Base-by-base conservation (phyloP, 1,140 invertebrate species). In the Grapholita molesta region DNA sequence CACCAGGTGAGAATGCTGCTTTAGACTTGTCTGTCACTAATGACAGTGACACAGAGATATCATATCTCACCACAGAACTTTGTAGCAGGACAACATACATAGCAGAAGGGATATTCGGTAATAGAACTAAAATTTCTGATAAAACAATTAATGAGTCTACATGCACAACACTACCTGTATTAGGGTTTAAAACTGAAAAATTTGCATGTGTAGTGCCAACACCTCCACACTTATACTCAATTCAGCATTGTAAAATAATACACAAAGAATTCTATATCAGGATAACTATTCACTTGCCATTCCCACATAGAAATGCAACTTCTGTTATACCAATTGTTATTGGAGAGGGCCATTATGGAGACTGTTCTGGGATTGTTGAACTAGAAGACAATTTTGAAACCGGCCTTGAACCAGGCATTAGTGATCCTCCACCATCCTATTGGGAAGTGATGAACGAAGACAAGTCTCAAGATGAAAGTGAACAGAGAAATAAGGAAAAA, bases 1-100 rank as follows among this genome's bases (percentile, higher is more conserved):
- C 38, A 12, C 70, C 73, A 2, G 79, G 78, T 15, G 78, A 76
- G 5, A 74, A 69, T 30, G 66, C 82, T 3, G 35, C 70, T 9
- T 42, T 83, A 0, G 64, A 76, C 12, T 82, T 78, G 35, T 78
- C 78, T 74, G 69, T 83, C 0, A 7, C 9, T 1, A 83, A 83
- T 66, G 65, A 77, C 53, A 80, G 72, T 0, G 70, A 76, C 53
- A 23, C 78, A 9, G 71, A 66, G 9, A 67, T 83, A 15, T 1
- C 23, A 1, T 61, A 61, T 25, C 24, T 61, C 1, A 61, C n/a
- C n/a, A 28, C 55, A 1, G 55, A 61, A 18, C 24, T 61, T 6
- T 28, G 24, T 6, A 61, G 55, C 55, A 61, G n/a, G 24, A 61
- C 55, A 8, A 28, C 55, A 8, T 61, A 61, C 24, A n/a, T 12